These are phyloP conservation scores for Chorisops tibialis DNA, from an alignment of 2,888 invertebrate genomes.

Conservation along the genomic window DNA sequence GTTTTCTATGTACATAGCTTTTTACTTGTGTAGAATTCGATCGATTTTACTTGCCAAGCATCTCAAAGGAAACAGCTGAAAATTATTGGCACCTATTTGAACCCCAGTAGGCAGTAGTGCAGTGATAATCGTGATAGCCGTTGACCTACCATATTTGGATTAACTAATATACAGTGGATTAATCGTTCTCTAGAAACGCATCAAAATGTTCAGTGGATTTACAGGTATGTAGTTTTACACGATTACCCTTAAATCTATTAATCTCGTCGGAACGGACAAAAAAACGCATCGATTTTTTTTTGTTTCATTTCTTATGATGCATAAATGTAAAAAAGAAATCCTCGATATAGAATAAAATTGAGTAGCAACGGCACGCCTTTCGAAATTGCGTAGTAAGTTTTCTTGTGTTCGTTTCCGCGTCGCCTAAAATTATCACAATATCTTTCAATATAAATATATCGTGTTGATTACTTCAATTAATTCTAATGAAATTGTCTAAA, in stretches of 20 bases:
- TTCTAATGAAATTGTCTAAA: no score
- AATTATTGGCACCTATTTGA: conserved; percentile 7
- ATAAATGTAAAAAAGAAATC: conserved; percentile 9
- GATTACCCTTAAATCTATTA: not conserved
- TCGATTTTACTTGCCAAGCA: conserved; percentile 17
- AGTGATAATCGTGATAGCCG: conserved; percentile 27
- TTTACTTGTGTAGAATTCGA: not conserved
- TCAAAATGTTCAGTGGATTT: conserved; percentile 50
- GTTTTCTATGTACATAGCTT: not conserved
- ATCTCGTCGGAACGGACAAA: no score
- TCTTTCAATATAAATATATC: no score
- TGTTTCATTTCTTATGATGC: no score
- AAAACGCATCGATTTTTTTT: no score
- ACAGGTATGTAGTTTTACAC: conserved; percentile 44
- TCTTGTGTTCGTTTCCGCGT: no score
- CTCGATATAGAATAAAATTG: not conserved
- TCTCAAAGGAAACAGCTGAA: conserved; percentile 15
- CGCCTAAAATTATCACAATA: no score
- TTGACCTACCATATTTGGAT: conserved; percentile 24
- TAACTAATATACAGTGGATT: not conserved
- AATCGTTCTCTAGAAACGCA: conserved; percentile 26
- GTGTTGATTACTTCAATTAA: no score
- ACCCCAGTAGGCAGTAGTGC: conserved; percentile 19
- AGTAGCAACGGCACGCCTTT: not conserved
- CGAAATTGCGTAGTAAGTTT: not conserved